Conservation (phyloP, 1,140 invertebrate species). For the Anadara kagoshimensis region DNA sequence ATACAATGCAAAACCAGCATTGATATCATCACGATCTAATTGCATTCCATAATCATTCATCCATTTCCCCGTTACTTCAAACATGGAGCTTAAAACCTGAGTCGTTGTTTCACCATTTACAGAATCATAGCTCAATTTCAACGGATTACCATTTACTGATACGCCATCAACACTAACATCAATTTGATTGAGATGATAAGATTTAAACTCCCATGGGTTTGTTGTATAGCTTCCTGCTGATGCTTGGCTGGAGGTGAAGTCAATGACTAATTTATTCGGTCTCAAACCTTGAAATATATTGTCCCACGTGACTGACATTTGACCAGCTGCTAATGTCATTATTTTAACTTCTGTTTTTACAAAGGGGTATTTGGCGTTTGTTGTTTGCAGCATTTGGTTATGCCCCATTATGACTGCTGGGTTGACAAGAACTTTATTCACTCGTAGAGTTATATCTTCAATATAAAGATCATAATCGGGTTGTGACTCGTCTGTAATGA, state of each 20-base stretch:
- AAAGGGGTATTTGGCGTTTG: constrained; percentile 34
- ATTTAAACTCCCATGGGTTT: constrained; percentile 12
- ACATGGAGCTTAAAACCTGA: not conserved
- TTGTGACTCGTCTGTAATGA: constrained; percentile 6
- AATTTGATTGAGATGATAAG: constrained; percentile 5
- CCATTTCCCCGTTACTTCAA: constrained; percentile 9
- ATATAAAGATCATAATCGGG: constrained; percentile 22
- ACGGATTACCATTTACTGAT: not conserved
- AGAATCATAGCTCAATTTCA: constrained; percentile 1
- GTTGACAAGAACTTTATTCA: constrained; percentile 34
- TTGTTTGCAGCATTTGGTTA: constrained; percentile 19
- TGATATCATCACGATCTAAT: not conserved
- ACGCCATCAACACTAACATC: constrained; percentile 7
- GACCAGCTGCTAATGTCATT: not conserved
- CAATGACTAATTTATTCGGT: constrained; percentile 14
- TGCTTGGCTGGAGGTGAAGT: constrained; percentile 13
- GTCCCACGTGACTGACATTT: constrained; percentile 3
- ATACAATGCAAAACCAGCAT: constrained; percentile 12
- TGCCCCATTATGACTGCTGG: constrained; percentile 26
- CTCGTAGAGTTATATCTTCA: constrained; percentile 29
- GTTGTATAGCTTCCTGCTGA: not conserved
- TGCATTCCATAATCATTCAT: constrained; percentile 11
- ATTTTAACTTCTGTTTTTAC: constrained; percentile 26
- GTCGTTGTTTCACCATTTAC: constrained; percentile 3
- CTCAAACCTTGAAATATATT: constrained; percentile 15